These are phyloP conservation scores for Meloidogyne floridensis DNA, from an alignment of 1,140 invertebrate species.

Conservation along the genomic window DNA sequence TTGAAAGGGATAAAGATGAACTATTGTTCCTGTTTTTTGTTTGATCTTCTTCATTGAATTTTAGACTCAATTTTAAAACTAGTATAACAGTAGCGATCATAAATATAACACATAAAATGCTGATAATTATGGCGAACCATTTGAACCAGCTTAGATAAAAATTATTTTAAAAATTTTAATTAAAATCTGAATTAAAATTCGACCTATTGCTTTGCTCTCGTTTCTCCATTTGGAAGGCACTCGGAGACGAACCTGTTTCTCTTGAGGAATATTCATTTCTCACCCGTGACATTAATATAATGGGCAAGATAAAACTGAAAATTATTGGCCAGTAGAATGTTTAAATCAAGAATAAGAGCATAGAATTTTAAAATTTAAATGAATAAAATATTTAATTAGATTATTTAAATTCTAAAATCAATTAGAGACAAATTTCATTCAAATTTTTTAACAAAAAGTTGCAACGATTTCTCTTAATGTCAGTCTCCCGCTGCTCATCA, in stretches of 20 bases:
- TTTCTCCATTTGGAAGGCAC: conserved; percentile 62
- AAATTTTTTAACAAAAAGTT: neutral
- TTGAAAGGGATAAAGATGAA: neutral
- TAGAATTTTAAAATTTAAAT: neutral
- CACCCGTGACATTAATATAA: conserved; percentile 22
- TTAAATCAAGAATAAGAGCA: neutral
- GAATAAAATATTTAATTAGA: neutral
- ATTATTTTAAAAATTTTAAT: neutral
- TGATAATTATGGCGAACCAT: conserved; percentile 54
- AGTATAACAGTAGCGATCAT: conserved; percentile 55
- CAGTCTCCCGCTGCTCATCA: neutral
- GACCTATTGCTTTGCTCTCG: conserved; percentile 42
- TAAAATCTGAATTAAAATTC: conserved; percentile 18
- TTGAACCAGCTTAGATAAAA: conserved; percentile 52
- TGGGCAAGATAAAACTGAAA: neutral
- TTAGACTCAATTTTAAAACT: conserved; percentile 54
- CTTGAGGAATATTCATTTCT: conserved; percentile 49
- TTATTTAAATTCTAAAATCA: neutral
- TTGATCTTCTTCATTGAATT: conserved; percentile 33
- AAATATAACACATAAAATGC: conserved; percentile 57
- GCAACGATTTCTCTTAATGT: neutral
- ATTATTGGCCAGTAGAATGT: neutral
- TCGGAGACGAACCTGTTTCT: conserved; percentile 57
- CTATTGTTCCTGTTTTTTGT: neutral
- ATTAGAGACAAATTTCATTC: neutral